phyloP scores from a whole-genome alignment of 1,140 invertebrate genomes.

The Phymastichus coffea region DNA sequence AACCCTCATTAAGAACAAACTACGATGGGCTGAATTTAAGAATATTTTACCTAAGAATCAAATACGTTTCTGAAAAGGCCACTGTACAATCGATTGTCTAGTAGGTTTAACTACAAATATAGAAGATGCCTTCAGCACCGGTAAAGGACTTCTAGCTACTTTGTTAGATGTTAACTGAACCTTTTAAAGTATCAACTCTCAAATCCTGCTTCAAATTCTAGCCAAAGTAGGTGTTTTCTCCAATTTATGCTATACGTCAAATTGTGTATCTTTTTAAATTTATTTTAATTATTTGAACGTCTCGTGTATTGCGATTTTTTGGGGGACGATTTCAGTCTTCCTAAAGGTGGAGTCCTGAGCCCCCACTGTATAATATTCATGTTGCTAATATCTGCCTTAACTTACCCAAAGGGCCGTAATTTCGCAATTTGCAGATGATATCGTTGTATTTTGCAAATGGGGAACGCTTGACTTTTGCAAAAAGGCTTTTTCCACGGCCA shows the following conservation, averaged over 20 bases:
- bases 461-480: background rate
- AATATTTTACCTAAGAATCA: constrained; percentile 1
- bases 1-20: background rate
- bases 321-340: background rate
- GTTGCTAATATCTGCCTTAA: background rate
- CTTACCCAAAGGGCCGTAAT: background rate
- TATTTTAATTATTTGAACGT: too few species aligned
- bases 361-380: background rate
- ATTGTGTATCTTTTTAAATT: background rate
- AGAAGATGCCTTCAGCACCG: background rate
- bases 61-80: background rate
- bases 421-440: background rate
- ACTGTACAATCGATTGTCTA: background rate
- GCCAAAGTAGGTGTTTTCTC: background rate
- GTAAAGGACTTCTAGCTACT: background rate
- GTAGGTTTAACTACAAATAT: background rate
- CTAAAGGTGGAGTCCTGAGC: background rate
- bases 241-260: background rate
- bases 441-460: background rate
- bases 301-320: background rate
- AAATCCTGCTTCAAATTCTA: background rate
- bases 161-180: background rate
- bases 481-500: background rate
- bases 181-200: background rate
- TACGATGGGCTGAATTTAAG: background rate